Conservation (phyloP, 30 jellyfish, hydroid and myxozoan species). For the Morbakka virulenta region DNA sequence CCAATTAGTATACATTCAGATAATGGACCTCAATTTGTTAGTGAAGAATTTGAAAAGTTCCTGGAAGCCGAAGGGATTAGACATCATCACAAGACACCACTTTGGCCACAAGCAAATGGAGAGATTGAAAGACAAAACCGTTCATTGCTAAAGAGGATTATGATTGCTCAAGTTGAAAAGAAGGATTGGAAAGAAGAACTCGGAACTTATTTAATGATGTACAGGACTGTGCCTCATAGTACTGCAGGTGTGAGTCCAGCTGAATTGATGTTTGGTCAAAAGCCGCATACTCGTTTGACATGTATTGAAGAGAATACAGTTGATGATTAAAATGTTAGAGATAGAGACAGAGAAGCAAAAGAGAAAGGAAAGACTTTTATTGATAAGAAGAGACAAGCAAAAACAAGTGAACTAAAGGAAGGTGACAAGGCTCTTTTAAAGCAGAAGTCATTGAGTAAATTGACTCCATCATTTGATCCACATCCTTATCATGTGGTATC, state of each 20-base stretch:
- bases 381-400: constrained; percentile 23
- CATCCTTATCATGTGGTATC: constrained; percentile 34
- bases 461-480: constrained; percentile 24
- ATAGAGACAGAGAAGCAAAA: constrained; percentile 22
- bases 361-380: constrained; percentile 15
- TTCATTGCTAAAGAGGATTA: constrained; percentile 25
- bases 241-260: constrained; percentile 38
- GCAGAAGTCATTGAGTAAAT: constrained; percentile 20
- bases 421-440: constrained; percentile 34
- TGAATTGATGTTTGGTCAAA: constrained; percentile 23
- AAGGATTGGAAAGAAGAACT: constrained; percentile 57
- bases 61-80: constrained; percentile 34
- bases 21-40: constrained; percentile 57
- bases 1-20: too few species aligned
- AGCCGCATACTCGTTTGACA: constrained; percentile 31
- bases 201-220: constrained; percentile 28
- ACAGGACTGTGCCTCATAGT: constrained; percentile 64
- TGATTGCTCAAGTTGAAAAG: constrained; percentile 34
- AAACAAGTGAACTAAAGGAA: constrained; percentile 16
- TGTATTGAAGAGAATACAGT: constrained; percentile 4
- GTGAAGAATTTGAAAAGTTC: constrained; percentile 40
- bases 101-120: constrained; percentile 63
- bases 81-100: constrained; percentile 37
- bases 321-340: constrained; percentile 28
- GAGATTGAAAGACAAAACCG: constrained; percentile 40